Conservation (phyloP, 2,797 vertebrate species). For the Hyperoplus lanceolatus region DNA sequence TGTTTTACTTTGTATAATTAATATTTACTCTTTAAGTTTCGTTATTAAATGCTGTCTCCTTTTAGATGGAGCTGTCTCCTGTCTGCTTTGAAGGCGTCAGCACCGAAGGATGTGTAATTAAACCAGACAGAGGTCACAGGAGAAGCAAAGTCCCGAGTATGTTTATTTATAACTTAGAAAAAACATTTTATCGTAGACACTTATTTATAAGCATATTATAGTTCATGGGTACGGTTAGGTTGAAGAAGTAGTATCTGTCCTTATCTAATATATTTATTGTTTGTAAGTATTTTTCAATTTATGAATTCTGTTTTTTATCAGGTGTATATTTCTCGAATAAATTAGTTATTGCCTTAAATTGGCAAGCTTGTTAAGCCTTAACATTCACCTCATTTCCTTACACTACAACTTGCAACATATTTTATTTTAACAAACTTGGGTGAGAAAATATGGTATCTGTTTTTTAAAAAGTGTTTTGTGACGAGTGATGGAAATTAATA, state of each 20-base stretch:
- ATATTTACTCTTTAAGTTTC: not conserved
- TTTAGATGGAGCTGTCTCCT: slow-evolving; percentile 70
- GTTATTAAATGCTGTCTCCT: not conserved
- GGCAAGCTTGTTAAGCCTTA: not conserved
- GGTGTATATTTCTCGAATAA: not conserved
- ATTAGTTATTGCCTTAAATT: too few species aligned
- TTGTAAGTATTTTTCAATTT: too few species aligned
- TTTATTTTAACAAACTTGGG: not conserved
- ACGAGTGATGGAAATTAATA: not conserved
- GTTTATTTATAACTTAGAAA: slow-evolving; percentile 21
- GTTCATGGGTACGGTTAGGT: not conserved
- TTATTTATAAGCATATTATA: not conserved
- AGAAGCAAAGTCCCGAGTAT: slow-evolving; percentile 77
- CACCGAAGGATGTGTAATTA: slow-evolving; percentile 32
- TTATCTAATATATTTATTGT: not conserved
- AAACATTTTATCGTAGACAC: not conserved
- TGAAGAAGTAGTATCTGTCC: not conserved
- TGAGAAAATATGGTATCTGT: not conserved
- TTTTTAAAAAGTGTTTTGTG: not conserved
- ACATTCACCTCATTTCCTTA: not conserved
- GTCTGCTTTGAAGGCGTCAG: slow-evolving; percentile 42
- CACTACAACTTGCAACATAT: not conserved
- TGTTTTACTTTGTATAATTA: not conserved
- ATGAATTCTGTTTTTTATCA: not conserved
- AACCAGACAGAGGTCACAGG: slow-evolving; percentile 49